Evolutionary conservation across 2,113 vertebrate genomes (phyloP), one percentile per base, ranked within the genome.

Genomic region (Etia nguti): DNA sequence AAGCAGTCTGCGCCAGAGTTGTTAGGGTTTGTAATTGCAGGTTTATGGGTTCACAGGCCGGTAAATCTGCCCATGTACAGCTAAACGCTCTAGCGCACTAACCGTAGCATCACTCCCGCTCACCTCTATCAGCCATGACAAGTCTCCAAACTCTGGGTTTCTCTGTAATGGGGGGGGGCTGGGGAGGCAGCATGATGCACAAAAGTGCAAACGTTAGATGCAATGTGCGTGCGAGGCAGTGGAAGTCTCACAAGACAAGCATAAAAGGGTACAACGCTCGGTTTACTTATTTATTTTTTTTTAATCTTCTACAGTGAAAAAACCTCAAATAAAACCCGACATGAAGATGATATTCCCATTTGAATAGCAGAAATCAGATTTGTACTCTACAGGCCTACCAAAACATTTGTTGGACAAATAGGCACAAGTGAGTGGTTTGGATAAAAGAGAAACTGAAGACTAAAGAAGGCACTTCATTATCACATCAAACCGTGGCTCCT

Each of bases 11-110:
- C 80, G 79, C 91, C 85, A 86, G 92, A 89, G 93, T 91, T 92
- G 93, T 94, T 94, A 95, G 91, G 92, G 89, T 95, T 95, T 94
- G 91, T 94, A 95, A 95, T 95, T 95, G 92, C 92, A 94, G 92
- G 92, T 95, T 94, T 95, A 94, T 91, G 84, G 91, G 91, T 93
- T 92, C 92, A 93, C 93, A 90, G 92, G 91, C 93, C 84, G 59
- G 87, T 93, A 95, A 95, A 94, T 94, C 91, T 93, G 92, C 73
- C 91, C 91, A 24, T 93, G 94, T 92, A 90, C 91, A 43, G 93
- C 91, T 89, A 93, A 94, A 92, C 86, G 93, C 95, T 94, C 80
- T 88, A 80, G 90, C 15, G 87, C 77, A 83, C 90, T 90, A 91
- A 94, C 93, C 91, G 90, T 85, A 84, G 89, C 89, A 79, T 92